Evolutionary conservation across 2,113 vertebrate genomes (phyloP).

Genomic region (Atherinomorus stipes): DNA sequence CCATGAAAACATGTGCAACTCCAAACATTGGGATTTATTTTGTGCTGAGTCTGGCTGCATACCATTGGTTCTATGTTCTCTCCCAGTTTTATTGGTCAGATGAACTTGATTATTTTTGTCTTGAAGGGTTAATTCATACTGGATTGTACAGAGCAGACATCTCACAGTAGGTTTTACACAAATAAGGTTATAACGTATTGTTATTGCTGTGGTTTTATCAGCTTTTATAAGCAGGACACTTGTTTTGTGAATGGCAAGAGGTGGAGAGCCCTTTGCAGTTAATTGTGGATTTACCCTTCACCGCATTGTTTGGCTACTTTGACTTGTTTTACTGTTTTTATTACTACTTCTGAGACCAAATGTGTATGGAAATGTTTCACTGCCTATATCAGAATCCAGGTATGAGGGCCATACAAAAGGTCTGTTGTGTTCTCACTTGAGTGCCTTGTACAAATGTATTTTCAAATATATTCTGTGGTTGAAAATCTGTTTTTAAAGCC

Average conservation of each 20-base stretch:
- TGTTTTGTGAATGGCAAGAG: not conserved
- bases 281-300: slow-evolving; percentile 34
- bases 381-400: slow-evolving; percentile 49
- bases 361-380: slow-evolving; percentile 68
- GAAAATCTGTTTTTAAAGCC: slow-evolving; percentile 15
- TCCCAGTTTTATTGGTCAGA: slow-evolving; percentile 78
- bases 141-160: slow-evolving; percentile 3
- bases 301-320: slow-evolving; percentile 34
- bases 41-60: slow-evolving; percentile 59
- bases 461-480: slow-evolving; percentile 67
- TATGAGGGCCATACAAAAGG: slow-evolving; percentile 42
- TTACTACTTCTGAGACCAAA: slow-evolving; percentile 68
- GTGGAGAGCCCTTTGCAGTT: slow-evolving; percentile 27
- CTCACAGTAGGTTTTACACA: slow-evolving; percentile 20
- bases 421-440: slow-evolving; percentile 50
- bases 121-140: slow-evolving; percentile 36
- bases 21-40: slow-evolving; percentile 52
- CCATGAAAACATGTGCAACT: slow-evolving; percentile 1
- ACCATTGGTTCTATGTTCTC: slow-evolving; percentile 58
- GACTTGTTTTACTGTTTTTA: slow-evolving; percentile 62
- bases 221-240: slow-evolving; percentile 12
- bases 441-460: slow-evolving; percentile 59
- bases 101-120: slow-evolving; percentile 67
- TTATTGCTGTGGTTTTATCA: slow-evolving; percentile 35
- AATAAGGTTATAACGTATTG: not conserved